Conservation (phyloP, 2,113 vertebrate genomes). For the Neogale vison region DNA sequence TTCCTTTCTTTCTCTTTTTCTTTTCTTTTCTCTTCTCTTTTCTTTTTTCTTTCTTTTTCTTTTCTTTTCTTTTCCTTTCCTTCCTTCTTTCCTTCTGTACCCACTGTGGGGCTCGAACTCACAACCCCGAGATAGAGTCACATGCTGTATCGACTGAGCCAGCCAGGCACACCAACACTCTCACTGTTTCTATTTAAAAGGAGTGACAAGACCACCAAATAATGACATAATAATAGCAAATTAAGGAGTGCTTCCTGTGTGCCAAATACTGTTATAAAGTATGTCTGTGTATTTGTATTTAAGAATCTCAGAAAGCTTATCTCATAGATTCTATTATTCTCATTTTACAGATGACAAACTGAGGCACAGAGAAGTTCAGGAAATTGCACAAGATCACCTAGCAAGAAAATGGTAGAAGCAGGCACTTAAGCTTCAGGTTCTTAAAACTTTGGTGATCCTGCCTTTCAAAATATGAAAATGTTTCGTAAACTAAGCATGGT, state of each 20-base stretch:
- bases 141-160: too few relatives aligned
- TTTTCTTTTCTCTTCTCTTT: too few relatives aligned
- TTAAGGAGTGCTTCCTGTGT: not conserved
- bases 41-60: too few relatives aligned
- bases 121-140: too few relatives aligned
- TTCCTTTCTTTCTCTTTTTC: too few relatives aligned
- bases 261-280: not conserved
- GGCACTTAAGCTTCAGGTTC: not conserved
- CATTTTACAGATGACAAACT: not conserved
- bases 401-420: not conserved
- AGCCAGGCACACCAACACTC: too few relatives aligned
- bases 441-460: not conserved
- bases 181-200: not conserved
- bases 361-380: not conserved
- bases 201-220: not conserved
- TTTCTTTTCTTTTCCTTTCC: too few relatives aligned
- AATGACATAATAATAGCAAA: not conserved
- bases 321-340: not conserved
- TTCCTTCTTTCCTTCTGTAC: too few relatives aligned
- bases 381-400: not conserved
- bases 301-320: not conserved
- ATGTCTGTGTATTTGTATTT: not conserved
- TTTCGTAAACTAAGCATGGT: not conserved
- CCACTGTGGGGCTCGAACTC: too few relatives aligned
- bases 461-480: not conserved